Evolutionary conservation across 2,888 invertebrate genomes (phyloP).

Genomic region (Globia sparganii): DNA sequence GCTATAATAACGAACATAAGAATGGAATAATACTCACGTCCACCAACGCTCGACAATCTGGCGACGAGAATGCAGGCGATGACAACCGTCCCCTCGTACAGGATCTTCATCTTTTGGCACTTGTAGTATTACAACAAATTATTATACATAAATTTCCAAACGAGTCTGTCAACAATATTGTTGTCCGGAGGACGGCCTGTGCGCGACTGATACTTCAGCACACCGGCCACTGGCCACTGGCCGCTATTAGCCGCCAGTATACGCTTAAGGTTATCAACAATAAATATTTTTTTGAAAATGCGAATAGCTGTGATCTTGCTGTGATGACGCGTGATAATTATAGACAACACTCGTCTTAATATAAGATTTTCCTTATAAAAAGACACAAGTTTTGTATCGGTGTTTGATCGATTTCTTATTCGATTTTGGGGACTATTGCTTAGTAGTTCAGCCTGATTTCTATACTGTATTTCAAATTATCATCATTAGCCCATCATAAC

Average conservation of each 20-base stretch:
- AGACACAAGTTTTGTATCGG: conserved; percentile 19
- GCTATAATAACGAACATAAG: conserved; percentile 25
- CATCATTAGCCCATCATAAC: neutral
- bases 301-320: conserved; percentile 62
- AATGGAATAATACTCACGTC: conserved; percentile 73
- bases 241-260: conserved; percentile 74
- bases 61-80: conserved; percentile 66
- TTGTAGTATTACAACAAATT: conserved; percentile 56
- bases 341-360: conserved; percentile 54
- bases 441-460: neutral
- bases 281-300: conserved; percentile 75
- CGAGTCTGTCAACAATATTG: conserved; percentile 65
- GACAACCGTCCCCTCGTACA: conserved; percentile 62
- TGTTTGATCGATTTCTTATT: conserved; percentile 21
- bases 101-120: conserved; percentile 71
- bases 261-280: conserved; percentile 82
- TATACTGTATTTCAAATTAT: neutral
- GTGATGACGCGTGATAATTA: conserved; percentile 68
- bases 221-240: conserved; percentile 78
- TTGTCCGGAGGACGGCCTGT: conserved; percentile 72
- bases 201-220: conserved; percentile 77
- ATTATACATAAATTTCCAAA: conserved; percentile 59
- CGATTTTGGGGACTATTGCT: neutral
- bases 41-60: conserved; percentile 61
- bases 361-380: conserved; percentile 69